Evolutionary conservation across 2,113 vertebrate genomes (phyloP).

Genomic region (Nanorana parkeri): DNA sequence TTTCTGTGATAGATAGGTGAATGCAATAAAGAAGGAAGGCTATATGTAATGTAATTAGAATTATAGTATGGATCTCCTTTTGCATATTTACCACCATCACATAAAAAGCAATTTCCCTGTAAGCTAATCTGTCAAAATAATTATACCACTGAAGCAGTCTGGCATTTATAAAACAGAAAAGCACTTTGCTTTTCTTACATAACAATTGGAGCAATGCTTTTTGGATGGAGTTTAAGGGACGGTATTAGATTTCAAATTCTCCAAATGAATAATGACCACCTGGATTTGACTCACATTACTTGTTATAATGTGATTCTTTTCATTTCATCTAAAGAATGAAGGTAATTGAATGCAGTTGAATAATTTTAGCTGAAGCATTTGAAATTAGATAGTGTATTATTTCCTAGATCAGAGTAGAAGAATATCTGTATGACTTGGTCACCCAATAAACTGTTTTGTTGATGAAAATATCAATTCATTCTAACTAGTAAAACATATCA

Average conservation of each 20-base stretch:
- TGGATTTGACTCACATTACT: conserved; percentile 11
- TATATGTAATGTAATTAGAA: too few relatives aligned
- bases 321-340: background rate
- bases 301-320: conserved; percentile 17
- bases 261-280: conserved; percentile 17
- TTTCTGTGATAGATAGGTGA: too few relatives aligned
- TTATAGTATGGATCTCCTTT: too few relatives aligned
- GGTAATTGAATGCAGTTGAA: conserved; percentile 3
- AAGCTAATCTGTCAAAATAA: background rate
- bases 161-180: background rate
- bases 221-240: background rate
- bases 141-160: background rate
- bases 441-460: background rate
- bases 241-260: background rate
- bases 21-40: too few relatives aligned
- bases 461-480: background rate
- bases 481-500: background rate
- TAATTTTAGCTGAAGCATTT: conserved; percentile 2
- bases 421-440: background rate
- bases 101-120: background rate
- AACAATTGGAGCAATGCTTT: background rate
- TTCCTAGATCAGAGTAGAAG: background rate
- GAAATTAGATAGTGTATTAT: conserved; percentile 15
- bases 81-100: background rate
- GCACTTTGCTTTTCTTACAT: background rate